phyloP scores from a whole-genome alignment of 2,797 vertebrate species.

The Helarctos malayanus region DNA sequence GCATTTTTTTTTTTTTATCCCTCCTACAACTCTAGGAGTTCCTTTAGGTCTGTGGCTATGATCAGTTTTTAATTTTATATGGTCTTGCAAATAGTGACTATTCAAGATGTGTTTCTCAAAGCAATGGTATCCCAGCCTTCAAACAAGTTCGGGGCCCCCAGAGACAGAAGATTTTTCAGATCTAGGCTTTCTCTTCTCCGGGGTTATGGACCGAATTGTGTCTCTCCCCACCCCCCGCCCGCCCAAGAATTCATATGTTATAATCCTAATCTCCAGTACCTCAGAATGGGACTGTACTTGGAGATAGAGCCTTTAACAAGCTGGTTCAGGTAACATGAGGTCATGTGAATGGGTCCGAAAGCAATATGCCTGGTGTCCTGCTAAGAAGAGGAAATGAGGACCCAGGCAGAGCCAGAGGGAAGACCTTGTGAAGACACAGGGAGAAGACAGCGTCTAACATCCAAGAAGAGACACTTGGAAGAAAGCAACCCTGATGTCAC shows the following conservation, averaged over 20 bases:
- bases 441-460: background rate
- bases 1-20: background rate
- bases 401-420: background rate
- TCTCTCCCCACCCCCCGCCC: fast-evolving
- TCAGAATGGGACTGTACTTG: background rate
- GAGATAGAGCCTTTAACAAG: background rate
- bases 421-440: background rate
- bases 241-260: background rate
- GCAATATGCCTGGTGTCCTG: background rate
- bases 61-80: background rate
- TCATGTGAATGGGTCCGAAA: background rate
- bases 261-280: background rate
- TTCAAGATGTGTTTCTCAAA: background rate
- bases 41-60: background rate
- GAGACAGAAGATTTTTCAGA: background rate
- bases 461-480: background rate
- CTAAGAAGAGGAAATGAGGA: background rate
- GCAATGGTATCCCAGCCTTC: background rate
- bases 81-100: background rate
- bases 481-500: background rate
- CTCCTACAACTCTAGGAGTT: background rate
- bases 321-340: background rate
- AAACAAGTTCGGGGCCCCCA: background rate
- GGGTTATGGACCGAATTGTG: background rate
- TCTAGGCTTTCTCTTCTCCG: background rate